Percentiles rank a stretch among this genome's conserved stretches.
phyloP scores from a whole-genome alignment of 2,888 invertebrate genomes.

The Adelognathus sp. region DNA sequence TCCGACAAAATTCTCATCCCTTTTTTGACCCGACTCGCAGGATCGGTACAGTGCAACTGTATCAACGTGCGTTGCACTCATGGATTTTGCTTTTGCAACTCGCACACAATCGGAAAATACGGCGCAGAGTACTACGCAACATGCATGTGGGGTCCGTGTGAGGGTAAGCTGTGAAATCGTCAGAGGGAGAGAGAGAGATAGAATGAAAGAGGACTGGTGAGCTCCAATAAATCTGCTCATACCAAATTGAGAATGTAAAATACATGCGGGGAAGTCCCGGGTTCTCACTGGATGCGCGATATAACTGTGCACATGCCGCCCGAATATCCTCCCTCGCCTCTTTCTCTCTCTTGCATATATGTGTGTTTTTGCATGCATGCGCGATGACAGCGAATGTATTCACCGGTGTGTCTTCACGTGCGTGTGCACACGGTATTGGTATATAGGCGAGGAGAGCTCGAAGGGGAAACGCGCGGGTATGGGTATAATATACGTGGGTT shows the following conservation, averaged over 20 bases:
- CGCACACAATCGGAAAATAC: slow-evolving; percentile 21
- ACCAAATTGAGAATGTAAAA: slow-evolving; percentile 79
- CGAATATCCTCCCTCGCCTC: slow-evolving; percentile 46
- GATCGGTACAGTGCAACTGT: slow-evolving; percentile 18
- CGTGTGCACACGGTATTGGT: slow-evolving; percentile 25
- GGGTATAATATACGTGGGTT: slow-evolving; percentile 64
- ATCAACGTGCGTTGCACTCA: slow-evolving; percentile 9
- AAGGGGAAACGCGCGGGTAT: slow-evolving; percentile 30
- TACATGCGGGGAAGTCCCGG: slow-evolving; percentile 69
- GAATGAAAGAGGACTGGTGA: slow-evolving; percentile 54
- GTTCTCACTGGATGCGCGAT: slow-evolving; percentile 32
- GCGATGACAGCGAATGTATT: slow-evolving; percentile 52
- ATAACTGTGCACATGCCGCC: slow-evolving; percentile 62
- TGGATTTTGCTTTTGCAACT: slow-evolving; percentile 20
- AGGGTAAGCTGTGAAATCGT: slow-evolving; percentile 42
- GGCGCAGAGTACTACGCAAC: slow-evolving; percentile 20
- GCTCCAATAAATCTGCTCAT: slow-evolving; percentile 76
- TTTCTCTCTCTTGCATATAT: background rate
- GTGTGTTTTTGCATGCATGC: slow-evolving; percentile 55
- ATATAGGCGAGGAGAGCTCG: slow-evolving; percentile 23
- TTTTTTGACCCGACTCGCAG: slow-evolving; percentile 48
- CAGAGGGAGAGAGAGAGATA: slow-evolving; percentile 17
- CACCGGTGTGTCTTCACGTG: background rate
- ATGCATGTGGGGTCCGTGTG: slow-evolving; percentile 38
- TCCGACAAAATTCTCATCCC: slow-evolving; percentile 59